Conservation (phyloP, 2,113 vertebrate species). For the Poicephalus meyeri region DNA sequence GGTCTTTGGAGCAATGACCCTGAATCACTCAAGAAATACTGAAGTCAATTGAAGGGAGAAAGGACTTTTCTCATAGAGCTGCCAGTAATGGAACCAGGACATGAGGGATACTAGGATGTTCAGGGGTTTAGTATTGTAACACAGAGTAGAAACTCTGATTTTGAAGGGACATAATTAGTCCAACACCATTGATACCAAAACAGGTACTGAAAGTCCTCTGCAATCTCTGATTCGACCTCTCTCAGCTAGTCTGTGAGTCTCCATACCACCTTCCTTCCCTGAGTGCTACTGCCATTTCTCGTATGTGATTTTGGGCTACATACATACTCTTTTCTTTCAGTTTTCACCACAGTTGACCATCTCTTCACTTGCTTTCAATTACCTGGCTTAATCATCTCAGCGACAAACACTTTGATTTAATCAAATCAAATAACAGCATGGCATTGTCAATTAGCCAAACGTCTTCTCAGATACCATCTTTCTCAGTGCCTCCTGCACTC, state of each 20-base stretch:
- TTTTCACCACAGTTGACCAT: neutral
- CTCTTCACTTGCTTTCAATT: neutral
- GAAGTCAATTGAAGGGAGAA: neutral
- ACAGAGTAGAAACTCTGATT: neutral
- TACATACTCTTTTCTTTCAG: neutral
- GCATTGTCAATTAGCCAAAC: neutral
- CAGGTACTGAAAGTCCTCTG: neutral
- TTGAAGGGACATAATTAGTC: neutral
- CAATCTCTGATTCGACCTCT: neutral
- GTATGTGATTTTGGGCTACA: neutral
- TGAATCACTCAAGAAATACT: neutral
- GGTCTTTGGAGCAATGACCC: neutral
- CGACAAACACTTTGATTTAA: neutral
- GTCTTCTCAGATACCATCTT: neutral
- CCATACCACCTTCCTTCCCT: neutral
- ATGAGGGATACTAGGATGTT: neutral
- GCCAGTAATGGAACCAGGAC: neutral
- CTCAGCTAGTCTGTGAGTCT: neutral
- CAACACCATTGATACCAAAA: neutral
- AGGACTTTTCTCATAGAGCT: neutral
- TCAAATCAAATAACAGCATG: neutral
- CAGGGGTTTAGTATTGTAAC: neutral
- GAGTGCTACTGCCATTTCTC: neutral
- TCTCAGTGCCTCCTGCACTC: neutral
- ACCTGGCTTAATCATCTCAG: neutral